Percentiles rank a stretch among this genome's conserved stretches.
phyloP scores from a whole-genome alignment of 2,888 invertebrate genomes.

The Ornithoptera priamus region DNA sequence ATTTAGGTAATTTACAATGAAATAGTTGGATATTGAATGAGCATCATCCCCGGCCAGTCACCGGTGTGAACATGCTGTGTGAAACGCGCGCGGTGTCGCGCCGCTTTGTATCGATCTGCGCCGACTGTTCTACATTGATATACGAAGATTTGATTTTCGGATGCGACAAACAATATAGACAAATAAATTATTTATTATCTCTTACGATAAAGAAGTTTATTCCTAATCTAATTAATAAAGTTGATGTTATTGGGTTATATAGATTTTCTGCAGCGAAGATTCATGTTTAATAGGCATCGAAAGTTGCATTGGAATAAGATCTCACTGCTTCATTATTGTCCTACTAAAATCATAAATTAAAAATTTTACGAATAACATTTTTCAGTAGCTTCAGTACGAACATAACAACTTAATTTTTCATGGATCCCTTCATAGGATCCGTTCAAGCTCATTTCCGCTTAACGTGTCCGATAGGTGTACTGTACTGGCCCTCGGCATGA shows the following conservation, averaged over 20 bases:
- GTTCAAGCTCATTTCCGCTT: slow-evolving; percentile 16
- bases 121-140: slow-evolving; percentile 32
- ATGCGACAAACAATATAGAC: slow-evolving; percentile 22
- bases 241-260: too few species aligned
- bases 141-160: slow-evolving; percentile 28
- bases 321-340: too few species aligned
- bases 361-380: too few species aligned
- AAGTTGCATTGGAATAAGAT: too few species aligned
- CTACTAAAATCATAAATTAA: too few species aligned
- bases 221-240: too few species aligned
- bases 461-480: slow-evolving; percentile 22
- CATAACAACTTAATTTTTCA: neutral
- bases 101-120: slow-evolving; percentile 44
- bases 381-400: too few species aligned
- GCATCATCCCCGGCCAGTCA: neutral
- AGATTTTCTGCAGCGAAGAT: too few species aligned
- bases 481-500: slow-evolving; percentile 12
- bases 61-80: slow-evolving; percentile 13
- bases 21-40: slow-evolving; percentile 1
- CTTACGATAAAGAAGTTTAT: too few species aligned
- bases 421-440: slow-evolving; percentile 3
- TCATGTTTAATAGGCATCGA: too few species aligned
- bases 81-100: slow-evolving; percentile 30
- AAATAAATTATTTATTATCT: too few species aligned
- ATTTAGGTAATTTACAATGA: neutral